Conservation (phyloP, 1,140 invertebrate genomes). For the Metaphire vulgaris region DNA sequence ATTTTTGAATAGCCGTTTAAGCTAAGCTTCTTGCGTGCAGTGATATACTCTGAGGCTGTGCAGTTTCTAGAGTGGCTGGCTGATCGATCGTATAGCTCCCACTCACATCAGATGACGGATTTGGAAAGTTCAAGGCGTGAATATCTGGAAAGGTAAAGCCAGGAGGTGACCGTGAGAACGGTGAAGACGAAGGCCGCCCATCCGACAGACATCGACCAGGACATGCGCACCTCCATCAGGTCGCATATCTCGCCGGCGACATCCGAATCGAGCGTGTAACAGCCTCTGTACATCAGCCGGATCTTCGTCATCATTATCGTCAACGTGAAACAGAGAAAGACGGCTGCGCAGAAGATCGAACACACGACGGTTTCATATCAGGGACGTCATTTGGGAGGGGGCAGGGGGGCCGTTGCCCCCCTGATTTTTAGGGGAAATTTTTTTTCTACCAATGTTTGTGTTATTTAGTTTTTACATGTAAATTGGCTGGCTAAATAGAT, state of each 20-base stretch:
- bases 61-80: not conserved
- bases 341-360: conserved; percentile 60
- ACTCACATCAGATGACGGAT: not conserved
- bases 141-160: not conserved
- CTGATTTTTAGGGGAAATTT: too few relatives aligned
- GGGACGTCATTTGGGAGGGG: too few relatives aligned
- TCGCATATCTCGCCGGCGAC: conserved; percentile 52
- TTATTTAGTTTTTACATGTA: too few relatives aligned
- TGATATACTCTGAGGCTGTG: too few relatives aligned
- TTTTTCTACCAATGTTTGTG: too few relatives aligned
- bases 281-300: conserved; percentile 58
- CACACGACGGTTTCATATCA: too few relatives aligned
- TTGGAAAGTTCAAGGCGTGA: not conserved
- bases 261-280: conserved; percentile 41
- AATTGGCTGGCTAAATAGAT: too few relatives aligned
- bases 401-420: too few relatives aligned
- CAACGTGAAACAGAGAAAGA: conserved; percentile 78
- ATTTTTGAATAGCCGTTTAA: too few relatives aligned
- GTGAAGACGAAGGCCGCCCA: conserved; percentile 74
- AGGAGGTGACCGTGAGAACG: conserved; percentile 62
- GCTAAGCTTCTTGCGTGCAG: too few relatives aligned
- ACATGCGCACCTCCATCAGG: conserved; percentile 66
- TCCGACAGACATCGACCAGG: conserved; percentile 74
- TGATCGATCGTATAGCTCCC: not conserved
- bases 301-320: conserved; percentile 84